Conservation (phyloP, 2,888 invertebrate species). For the Iselma pallidipennis region DNA sequence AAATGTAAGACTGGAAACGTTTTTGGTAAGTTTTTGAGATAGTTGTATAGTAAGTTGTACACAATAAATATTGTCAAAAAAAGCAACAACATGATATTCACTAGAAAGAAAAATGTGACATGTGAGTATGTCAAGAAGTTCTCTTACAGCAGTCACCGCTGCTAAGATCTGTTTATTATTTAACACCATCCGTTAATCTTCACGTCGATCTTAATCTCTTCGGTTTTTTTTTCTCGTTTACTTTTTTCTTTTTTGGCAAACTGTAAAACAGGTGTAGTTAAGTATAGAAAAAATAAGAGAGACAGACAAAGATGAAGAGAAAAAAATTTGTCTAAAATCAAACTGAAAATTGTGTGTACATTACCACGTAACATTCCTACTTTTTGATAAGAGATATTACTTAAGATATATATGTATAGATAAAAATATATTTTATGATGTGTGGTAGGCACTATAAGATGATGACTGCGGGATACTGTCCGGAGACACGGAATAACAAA, state of each 20-base stretch:
- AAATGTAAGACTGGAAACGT: background rate
- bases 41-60: background rate
- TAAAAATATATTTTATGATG: conserved; percentile 23
- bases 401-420: conserved; percentile 19
- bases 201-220: conserved; percentile 5
- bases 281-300: too few species aligned
- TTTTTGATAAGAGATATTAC: background rate
- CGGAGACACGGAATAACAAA: conserved; percentile 15
- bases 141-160: background rate
- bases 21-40: background rate
- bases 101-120: background rate
- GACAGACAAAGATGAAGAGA: background rate
- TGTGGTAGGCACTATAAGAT: conserved; percentile 12
- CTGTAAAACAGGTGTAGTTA: background rate
- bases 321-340: background rate
- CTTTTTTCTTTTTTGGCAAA: too few species aligned
- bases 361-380: background rate
- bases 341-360: background rate
- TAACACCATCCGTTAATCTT: conserved; percentile 6
- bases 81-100: background rate
- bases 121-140: background rate
- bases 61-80: background rate
- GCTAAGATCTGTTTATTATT: background rate
- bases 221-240: background rate
- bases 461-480: conserved; percentile 26